Percentiles rank a stretch among this genome's conserved stretches.
Conservation (phyloP, 2,888 invertebrate genomes). For the Andrena hattorfiana region DNA sequence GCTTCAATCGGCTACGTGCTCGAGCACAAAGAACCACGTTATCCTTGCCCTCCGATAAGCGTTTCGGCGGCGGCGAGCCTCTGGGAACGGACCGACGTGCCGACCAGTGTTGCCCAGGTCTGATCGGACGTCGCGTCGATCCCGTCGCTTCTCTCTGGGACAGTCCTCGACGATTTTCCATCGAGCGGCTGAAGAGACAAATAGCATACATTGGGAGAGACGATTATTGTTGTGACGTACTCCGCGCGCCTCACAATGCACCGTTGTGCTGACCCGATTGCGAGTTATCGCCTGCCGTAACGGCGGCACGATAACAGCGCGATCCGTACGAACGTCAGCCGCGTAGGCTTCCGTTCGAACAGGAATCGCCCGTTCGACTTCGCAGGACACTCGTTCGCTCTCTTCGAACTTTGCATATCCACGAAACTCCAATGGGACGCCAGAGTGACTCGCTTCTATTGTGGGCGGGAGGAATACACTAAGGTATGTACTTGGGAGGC, state of each 20-base stretch:
- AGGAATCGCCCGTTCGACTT: neutral
- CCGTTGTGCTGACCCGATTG: conserved; percentile 72
- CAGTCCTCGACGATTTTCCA: neutral
- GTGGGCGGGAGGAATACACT: neutral
- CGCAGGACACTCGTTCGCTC: neutral
- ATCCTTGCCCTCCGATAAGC: neutral
- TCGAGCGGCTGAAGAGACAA: neutral
- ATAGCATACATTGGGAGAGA: neutral
- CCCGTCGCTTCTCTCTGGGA: neutral
- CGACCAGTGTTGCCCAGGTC: neutral
- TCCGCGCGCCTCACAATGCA: conserved; percentile 61
- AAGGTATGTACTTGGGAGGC: neutral
- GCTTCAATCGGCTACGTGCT: conserved; percentile 36
- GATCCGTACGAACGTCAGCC: conserved; percentile 38
- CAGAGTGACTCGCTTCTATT: neutral
- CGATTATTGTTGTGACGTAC: conserved; percentile 18
- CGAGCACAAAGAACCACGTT: conserved; percentile 40
- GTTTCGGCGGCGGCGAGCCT: neutral
- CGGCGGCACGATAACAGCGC: conserved; percentile 58
- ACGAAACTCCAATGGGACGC: too few relatives aligned
- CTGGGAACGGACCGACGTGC: neutral
- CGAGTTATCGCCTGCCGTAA: conserved; percentile 66
- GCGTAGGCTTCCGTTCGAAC: conserved; percentile 7
- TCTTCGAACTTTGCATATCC: neutral
- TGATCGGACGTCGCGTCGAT: neutral